Percentiles rank a stretch among this genome's conserved stretches.
These are phyloP conservation scores for Grammomys dolichurus DNA, from an alignment of 2,113 vertebrate species.

Conservation along the genomic window DNA sequence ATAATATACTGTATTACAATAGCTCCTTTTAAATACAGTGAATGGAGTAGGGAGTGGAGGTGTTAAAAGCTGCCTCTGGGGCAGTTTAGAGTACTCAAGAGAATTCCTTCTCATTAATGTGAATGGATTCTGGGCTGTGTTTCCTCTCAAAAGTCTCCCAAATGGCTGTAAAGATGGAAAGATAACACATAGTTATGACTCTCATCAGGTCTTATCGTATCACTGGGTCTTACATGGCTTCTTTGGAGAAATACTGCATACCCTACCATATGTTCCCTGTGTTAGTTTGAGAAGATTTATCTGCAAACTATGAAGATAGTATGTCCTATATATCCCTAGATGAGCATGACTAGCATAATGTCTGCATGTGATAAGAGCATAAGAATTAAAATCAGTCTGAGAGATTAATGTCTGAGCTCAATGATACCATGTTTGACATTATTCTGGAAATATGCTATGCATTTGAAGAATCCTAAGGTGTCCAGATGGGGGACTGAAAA, in stretches of 20 bases:
- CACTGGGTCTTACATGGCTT: not conserved
- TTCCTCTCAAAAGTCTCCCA: conserved; percentile 23
- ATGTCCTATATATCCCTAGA: not conserved
- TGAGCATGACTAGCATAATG: not conserved
- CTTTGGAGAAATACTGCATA: not conserved
- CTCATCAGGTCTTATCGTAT: not conserved
- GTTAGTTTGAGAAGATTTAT: conserved; percentile 4
- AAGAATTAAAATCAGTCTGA: not conserved
- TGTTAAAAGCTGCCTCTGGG: conserved; percentile 46
- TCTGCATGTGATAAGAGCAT: not conserved
- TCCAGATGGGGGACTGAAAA: not conserved
- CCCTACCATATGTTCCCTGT: not conserved
- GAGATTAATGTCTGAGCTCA: not conserved
- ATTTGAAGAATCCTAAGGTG: not conserved
- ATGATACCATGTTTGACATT: not conserved
- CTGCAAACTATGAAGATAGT: not conserved
- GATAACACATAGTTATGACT: not conserved
- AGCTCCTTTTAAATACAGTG: conserved; percentile 23
- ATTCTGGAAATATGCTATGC: not conserved
- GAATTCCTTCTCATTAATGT: conserved; percentile 54
- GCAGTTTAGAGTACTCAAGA: conserved; percentile 14
- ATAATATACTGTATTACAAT: not conserved
- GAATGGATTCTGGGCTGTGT: not conserved
- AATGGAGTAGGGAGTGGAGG: not conserved
- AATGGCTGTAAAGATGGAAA: conserved; percentile 9